phyloP scores from a whole-genome alignment of 2,113 vertebrate species.

The Aegithalos caudatus region DNA sequence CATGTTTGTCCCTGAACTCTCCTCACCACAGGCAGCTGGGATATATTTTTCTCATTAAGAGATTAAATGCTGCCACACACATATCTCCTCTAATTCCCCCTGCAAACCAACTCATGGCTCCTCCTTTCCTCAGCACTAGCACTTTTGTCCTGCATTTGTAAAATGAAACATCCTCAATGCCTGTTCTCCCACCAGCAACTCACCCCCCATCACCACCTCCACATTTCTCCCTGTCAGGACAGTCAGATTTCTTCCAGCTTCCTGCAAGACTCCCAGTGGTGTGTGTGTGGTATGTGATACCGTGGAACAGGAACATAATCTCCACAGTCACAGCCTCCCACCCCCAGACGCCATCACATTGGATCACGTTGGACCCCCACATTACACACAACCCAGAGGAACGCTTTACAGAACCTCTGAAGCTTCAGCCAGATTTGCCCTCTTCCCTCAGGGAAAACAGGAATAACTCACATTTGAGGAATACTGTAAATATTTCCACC shows the following conservation, averaged over 20 bases:
- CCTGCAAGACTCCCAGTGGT: neutral
- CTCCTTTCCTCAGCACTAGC: neutral
- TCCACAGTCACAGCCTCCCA: neutral
- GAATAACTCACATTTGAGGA: neutral
- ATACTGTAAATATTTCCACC: neutral
- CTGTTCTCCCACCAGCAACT: neutral
- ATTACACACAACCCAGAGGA: neutral
- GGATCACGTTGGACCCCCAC: neutral
- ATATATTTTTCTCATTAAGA: conserved; percentile 23
- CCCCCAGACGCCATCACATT: fast-evolving
- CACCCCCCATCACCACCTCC: neutral
- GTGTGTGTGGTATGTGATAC: neutral
- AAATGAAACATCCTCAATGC: neutral
- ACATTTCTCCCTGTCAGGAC: neutral
- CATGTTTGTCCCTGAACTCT: neutral
- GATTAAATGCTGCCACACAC: conserved; percentile 7
- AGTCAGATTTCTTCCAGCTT: neutral
- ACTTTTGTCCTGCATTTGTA: neutral
- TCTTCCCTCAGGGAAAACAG: neutral
- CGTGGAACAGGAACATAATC: neutral
- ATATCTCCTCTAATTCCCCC: neutral
- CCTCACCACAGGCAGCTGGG: neutral
- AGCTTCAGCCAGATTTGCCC: neutral
- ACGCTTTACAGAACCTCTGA: neutral
- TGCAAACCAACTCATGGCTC: neutral